Evolutionary conservation across 2,113 vertebrate genomes (phyloP).

Genomic region (Planiliza haematocheilus): DNA sequence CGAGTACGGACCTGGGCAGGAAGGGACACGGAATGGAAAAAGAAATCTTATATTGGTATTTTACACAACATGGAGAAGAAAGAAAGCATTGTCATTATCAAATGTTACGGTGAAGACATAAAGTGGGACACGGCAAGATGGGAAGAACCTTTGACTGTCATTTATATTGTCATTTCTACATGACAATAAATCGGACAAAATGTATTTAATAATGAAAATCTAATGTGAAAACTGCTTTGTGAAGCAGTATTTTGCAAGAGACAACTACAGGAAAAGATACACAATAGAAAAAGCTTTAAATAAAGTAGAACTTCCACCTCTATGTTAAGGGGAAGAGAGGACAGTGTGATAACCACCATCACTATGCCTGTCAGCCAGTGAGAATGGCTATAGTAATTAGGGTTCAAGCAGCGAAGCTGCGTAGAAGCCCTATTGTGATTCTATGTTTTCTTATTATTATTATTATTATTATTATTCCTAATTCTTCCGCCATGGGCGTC

Average conservation of each 20-base stretch:
- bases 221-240: background rate
- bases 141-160: background rate
- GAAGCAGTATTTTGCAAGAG: background rate
- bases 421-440: no score
- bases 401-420: no score
- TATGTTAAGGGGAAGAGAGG: conserved; percentile 1
- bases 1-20: conserved; percentile 85
- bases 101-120: background rate
- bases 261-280: background rate
- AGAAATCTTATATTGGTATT: background rate
- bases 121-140: background rate
- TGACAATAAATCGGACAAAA: no score
- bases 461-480: no score
- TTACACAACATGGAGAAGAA: background rate
- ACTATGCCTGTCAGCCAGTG: conserved; percentile 25
- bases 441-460: no score
- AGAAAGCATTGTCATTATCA: background rate
- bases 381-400: conserved; percentile 38
- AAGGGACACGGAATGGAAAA: background rate
- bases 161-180: no score
- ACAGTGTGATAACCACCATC: conserved; percentile 32
- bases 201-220: background rate
- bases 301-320: conserved; percentile 7
- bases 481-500: no score
- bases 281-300: conserved; percentile 11